Base-by-base conservation (phyloP, 2,797 vertebrate genomes). In the Tragopan temminckii region DNA sequence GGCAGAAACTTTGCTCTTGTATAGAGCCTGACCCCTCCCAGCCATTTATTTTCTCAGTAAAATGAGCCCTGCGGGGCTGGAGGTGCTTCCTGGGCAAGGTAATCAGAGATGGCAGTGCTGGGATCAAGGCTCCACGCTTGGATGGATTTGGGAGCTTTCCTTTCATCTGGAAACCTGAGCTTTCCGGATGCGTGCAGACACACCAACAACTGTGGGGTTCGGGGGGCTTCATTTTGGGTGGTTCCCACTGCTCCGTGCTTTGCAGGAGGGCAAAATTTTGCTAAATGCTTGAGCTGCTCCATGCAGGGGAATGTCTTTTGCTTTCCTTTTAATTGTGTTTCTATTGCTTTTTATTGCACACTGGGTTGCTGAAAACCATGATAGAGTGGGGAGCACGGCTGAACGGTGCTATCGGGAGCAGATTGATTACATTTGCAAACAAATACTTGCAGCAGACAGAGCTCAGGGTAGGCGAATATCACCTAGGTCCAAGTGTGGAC, bases 141-240 rank as follows among this genome's bases (percentile, higher is more conserved):
- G 1, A 42, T 52, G 64, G 11, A 13, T 40, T 19, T 0, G 9
- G 57, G 84, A 16, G 11, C 1, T 67, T 42, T 59, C 50, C 64
- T 92, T 92, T 85, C 80, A 74, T 79, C 58, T 45, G 1, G 77
- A 88, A 93, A 93, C 77, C 24, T 14, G 35, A 90, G 36, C 85
- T 88, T 46, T 42, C 7, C 5, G 19, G 68, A n/a, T 5, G 4
- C 0, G 76, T 42, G 89, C 87, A 38, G 70, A 27, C 27, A 27
- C n/a, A n/a, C n/a, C n/a, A n/a, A n/a, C n/a, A n/a, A n/a, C n/a
- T n/a, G 8, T 31, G 8, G 43, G 57, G 33, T 59, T 19, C 4
- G 25, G 20, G 25, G 66, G 25, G 57, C 15, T 13, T 6, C 19
- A 7, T 63, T 63, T 63, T 19, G 8, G 61, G 61, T 63, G 61